phyloP scores from a whole-genome alignment of 2,113 vertebrate genomes.

The Bubo scandiacus region DNA sequence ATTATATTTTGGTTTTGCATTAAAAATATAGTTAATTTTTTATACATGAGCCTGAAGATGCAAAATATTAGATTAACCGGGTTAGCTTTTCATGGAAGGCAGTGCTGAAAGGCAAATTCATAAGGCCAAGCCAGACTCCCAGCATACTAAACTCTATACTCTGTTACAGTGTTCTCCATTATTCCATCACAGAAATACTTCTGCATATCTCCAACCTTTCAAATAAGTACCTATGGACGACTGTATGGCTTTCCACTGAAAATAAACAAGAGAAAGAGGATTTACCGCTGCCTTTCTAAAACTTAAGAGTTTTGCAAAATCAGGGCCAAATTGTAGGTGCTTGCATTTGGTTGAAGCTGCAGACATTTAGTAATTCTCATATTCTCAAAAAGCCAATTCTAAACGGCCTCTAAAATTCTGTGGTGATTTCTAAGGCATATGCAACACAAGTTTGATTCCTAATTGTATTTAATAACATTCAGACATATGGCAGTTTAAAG shows the following conservation, averaged over 20 bases:
- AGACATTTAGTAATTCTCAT: background rate
- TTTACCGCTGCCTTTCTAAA: background rate
- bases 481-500: background rate
- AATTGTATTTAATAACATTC: background rate
- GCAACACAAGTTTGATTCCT: background rate
- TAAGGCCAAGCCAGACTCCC: background rate
- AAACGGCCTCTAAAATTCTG: background rate
- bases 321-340: background rate
- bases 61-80: background rate
- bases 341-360: background rate
- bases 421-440: background rate
- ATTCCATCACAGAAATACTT: background rate
- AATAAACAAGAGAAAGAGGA: background rate
- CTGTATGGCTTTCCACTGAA: background rate
- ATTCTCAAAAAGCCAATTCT: background rate
- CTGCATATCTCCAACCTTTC: background rate
- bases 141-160: background rate
- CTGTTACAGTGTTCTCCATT: background rate
- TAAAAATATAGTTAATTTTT: background rate
- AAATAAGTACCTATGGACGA: background rate
- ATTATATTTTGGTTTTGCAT: background rate
- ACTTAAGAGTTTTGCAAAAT: background rate
- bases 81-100: background rate
- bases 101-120: background rate
- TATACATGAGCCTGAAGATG: background rate